Evolutionary conservation across 2,888 invertebrate genomes (phyloP).

Genomic region (Xestia ashworthii): DNA sequence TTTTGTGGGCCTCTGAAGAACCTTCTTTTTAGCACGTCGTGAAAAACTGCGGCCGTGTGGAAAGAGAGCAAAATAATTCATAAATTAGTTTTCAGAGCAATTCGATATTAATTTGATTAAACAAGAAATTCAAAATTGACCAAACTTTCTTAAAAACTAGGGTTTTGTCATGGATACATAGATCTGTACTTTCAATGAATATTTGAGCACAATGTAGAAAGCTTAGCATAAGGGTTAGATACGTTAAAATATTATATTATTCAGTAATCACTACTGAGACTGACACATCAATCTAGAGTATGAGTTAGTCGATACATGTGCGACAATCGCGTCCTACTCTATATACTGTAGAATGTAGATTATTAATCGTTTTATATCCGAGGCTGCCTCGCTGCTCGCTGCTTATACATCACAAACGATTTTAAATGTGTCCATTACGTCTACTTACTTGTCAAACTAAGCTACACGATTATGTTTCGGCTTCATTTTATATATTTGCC

Average conservation of each 20-base stretch:
- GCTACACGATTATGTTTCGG: constrained; percentile 9
- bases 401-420: constrained; percentile 18
- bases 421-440: constrained; percentile 21
- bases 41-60: not conserved
- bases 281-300: constrained; percentile 40
- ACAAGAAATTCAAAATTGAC: constrained; percentile 54
- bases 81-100: not conserved
- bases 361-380: constrained; percentile 28
- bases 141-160: constrained; percentile 65
- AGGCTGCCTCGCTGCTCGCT: constrained; percentile 54
- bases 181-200: constrained; percentile 66
- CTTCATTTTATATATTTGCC: constrained; percentile 15
- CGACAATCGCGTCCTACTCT: constrained; percentile 45
- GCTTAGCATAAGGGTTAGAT: constrained; percentile 62
- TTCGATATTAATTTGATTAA: not conserved
- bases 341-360: constrained; percentile 41
- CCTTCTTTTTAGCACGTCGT: not conserved
- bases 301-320: constrained; percentile 51
- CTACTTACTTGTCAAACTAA: constrained; percentile 1
- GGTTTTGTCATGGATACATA: constrained; percentile 73
- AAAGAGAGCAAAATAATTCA: not conserved
- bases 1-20: not conserved
- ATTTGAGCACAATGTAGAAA: constrained; percentile 72
- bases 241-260: constrained; percentile 27
- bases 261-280: constrained; percentile 37